phyloP scores from a whole-genome alignment of 2,797 vertebrate species.

The Salmo trutta region DNA sequence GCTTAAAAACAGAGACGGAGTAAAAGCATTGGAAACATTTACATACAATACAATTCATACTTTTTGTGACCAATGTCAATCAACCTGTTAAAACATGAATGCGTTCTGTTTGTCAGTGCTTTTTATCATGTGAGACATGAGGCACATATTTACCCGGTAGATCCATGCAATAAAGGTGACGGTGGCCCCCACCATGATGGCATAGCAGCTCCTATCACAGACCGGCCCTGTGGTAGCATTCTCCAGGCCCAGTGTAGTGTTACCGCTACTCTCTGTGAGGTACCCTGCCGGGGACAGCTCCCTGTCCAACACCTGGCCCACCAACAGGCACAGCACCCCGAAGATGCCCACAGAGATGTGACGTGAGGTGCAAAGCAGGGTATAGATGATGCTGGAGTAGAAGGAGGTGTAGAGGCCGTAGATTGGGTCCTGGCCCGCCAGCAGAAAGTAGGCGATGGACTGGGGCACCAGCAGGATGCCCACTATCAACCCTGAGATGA shows the following conservation, averaged over 20 bases:
- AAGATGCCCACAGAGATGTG: conserved; percentile 97
- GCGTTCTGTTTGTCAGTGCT: too few relatives aligned
- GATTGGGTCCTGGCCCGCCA: conserved; percentile 92
- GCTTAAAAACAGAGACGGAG: too few relatives aligned
- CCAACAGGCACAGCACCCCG: conserved; percentile 91
- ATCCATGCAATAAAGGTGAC: conserved; percentile 91
- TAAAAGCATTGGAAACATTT: background rate
- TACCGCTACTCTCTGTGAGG: conserved; percentile 45
- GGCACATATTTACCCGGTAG: conserved; percentile 84
- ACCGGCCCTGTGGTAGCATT: conserved; percentile 53
- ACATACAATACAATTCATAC: background rate
- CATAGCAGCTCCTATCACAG: conserved; percentile 89
- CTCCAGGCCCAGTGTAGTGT: conserved; percentile 36
- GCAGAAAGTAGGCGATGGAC: conserved; percentile 94
- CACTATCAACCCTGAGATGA: conserved; percentile 94
- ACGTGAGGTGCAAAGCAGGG: conserved; percentile 86
- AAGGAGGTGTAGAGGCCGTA: conserved; percentile 96
- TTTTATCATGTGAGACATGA: background rate
- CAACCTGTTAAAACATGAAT: background rate
- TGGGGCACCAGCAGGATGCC: conserved; percentile 93
- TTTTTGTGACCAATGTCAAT: background rate
- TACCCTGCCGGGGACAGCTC: conserved; percentile 86
- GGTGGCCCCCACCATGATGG: conserved; percentile 87
- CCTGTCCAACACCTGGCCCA: conserved; percentile 93
- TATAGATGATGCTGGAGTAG: conserved; percentile 92